Base-by-base conservation (phyloP, 2,888 invertebrate species). In the Macrophya annulata region DNA sequence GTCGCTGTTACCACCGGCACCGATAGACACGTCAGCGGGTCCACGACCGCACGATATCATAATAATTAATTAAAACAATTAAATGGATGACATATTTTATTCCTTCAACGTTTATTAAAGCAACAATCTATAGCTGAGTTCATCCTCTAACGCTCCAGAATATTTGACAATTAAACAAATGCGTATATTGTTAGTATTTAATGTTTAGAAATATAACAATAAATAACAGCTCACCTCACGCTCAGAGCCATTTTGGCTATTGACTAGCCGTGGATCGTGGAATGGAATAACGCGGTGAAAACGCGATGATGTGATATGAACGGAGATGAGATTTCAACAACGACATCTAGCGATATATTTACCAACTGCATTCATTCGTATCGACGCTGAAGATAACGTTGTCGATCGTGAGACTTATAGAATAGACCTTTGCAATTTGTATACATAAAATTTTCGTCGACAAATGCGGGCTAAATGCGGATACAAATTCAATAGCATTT, bases 171-270 rank as follows among this genome's bases (percentile, higher is more conserved):
- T 71, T 17, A 45, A 6, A 48, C 17, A 9, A 74, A 79, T 40
- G 62, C 45, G 74, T 84, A 55, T n/a, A 85, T 55, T 45, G 31
- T 43, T 68, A 65, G 55, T 65, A 62, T 31, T 31, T 31, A 55
- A 40, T 45, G 17, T 76, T 62, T 17, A 59, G 17, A 17, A 55
- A 77, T 21, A 48, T 4, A 51, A 76, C 86, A 84, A 86, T 25
- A 43, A 8, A 59, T 65, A 43, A 65, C n/a, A 12, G 37, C 84
- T 86, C 62, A 86, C 86, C 79, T 84, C 81, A 74, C 48, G 62
- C 51, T 37, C 48, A 74, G 74, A 84, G 86, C 84, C 86, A 86
- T 86, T 40, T 86, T 86, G 72, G 62, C 76, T 74, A 65, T 83
- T 77, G 77, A 77, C 62, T 25, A 25, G 62, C 62, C 25, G 62